Base-by-base conservation (phyloP, 2,888 invertebrate species). In the Apamea monoglypha region DNA sequence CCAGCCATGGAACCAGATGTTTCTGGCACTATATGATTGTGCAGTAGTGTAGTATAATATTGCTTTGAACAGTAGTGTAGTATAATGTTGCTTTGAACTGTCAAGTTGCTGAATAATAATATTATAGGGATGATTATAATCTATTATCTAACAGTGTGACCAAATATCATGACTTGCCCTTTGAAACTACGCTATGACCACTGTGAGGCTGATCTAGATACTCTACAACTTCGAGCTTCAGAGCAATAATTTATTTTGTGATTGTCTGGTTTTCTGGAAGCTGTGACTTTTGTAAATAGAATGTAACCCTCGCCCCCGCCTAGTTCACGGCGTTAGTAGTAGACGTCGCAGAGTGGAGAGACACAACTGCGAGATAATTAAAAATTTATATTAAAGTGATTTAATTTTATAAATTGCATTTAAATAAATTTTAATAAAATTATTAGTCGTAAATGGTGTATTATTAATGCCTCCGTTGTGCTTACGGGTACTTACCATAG, bases 401-500 rank as follows among this genome's bases (percentile, higher is more conserved):
- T 81, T 78, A 70, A 89, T 89, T 89, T 89, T 87, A 81, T 87
- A 87, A 87, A 87, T 83, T 88, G 87, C 81, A 87, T 88, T 87
- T 83, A 81, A 83, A 83, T 78, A 78, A 82, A 81, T 81, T 86
- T 83, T 78, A 87, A 86, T 88, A 83, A 87, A 86, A 83, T 82
- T 81, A 74, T 81, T 82, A 73, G 76, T 72, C 68, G 50, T 68
- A 73, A 32, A 50, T 44, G 12, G 64, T 74, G 56, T 74, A 64
- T 70, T 59, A 71, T 78, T 81, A 10, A 7, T 79, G n/a, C 21
- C 32, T 78, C 50, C 4, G 16, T 53, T 25, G 29, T 73, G 21
- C 16, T 12, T 47, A 2, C 21, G n/a, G 25, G 56, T 25, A 25
- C 25, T 25, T 56, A 56, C 10, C 56, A 56, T 4, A 25, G 3